Percentiles rank a stretch among this genome's conserved stretches.
Conservation (phyloP, 2,888 invertebrate genomes). For the Chelonus formosanus region DNA sequence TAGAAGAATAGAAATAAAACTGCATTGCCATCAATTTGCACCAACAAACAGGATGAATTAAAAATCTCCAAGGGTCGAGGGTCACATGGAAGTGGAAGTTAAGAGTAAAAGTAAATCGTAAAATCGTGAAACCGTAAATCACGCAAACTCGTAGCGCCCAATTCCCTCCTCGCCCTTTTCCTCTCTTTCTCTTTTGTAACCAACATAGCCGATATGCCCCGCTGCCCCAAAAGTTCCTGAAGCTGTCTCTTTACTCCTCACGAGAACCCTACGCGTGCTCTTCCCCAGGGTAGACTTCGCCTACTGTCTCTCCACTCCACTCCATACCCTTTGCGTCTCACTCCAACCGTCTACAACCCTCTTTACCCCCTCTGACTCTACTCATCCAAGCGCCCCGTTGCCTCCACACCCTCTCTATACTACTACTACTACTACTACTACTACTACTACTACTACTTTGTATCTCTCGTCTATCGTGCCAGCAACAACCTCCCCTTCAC, state of each 20-base stretch:
- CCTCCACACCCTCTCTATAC: conserved; percentile 31
- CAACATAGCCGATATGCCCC: neutral
- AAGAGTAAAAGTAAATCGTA: conserved; percentile 40
- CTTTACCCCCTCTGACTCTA: neutral
- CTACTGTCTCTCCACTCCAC: conserved; percentile 1
- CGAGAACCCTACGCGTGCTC: conserved; percentile 18
- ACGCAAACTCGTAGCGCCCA: conserved; percentile 30
- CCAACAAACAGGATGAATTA: conserved; percentile 30
- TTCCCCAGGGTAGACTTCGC: conserved; percentile 20
- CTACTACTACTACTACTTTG: conserved; percentile 29
- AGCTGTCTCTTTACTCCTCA: conserved; percentile 19
- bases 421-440: conserved; percentile 32
- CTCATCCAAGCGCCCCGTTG: conserved; percentile 1
- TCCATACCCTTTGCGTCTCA: conserved; percentile 9
- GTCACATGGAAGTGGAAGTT: conserved; percentile 24
- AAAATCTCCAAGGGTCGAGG: conserved; percentile 22
- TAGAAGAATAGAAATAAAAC: conserved; percentile 5
- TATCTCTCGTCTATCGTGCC: conserved; percentile 12
- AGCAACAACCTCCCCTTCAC: conserved; percentile 35
- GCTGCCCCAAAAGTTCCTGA: conserved; percentile 23
- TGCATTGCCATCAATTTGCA: conserved; percentile 26
- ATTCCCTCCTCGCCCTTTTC: conserved; percentile 15
- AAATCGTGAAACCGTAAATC: conserved; percentile 37
- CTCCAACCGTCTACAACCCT: conserved; percentile 6
- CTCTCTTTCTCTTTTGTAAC: conserved; percentile 13